Evolutionary conservation across 2,797 vertebrate species (phyloP).

Genomic region (Cyclopterus lumpus): DNA sequence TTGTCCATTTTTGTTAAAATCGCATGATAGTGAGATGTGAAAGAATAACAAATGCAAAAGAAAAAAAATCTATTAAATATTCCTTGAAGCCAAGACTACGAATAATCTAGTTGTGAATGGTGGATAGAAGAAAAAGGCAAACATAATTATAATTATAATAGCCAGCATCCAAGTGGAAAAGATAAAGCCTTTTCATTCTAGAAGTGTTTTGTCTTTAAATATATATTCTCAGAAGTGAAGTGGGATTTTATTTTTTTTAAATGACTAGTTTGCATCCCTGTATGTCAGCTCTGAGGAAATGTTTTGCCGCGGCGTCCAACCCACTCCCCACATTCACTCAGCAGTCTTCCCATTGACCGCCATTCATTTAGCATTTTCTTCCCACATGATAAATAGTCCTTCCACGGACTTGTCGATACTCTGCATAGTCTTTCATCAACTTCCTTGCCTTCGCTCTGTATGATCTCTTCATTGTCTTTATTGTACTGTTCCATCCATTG

Average conservation of each 20-base stretch:
- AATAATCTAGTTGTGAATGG: not conserved
- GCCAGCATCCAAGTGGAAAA: not conserved
- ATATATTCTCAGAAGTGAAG: not conserved
- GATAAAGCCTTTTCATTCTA: not conserved
- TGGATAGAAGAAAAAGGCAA: not conserved
- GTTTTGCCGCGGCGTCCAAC: too few species aligned
- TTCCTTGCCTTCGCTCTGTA: conserved; percentile 22
- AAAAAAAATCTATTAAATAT: not conserved
- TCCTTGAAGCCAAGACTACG: not conserved
- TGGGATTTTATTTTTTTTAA: not conserved
- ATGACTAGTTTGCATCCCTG: conserved; percentile 55
- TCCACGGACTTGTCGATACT: conserved; percentile 34
- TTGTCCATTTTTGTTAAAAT: too few species aligned
- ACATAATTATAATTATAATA: not conserved
- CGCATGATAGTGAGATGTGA: not conserved
- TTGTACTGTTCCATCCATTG: conserved; percentile 21
- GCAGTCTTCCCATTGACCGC: conserved; percentile 48
- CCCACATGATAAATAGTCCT: conserved; percentile 21
- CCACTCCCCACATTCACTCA: not conserved
- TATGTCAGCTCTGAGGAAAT: conserved; percentile 18
- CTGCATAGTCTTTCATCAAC: conserved; percentile 49
- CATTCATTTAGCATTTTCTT: conserved; percentile 13
- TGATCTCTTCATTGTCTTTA: conserved; percentile 26
- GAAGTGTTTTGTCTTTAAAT: not conserved
- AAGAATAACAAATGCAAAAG: not conserved